phyloP scores from a whole-genome alignment of 2,113 vertebrate genomes.

The Burhinus oedicnemus region DNA sequence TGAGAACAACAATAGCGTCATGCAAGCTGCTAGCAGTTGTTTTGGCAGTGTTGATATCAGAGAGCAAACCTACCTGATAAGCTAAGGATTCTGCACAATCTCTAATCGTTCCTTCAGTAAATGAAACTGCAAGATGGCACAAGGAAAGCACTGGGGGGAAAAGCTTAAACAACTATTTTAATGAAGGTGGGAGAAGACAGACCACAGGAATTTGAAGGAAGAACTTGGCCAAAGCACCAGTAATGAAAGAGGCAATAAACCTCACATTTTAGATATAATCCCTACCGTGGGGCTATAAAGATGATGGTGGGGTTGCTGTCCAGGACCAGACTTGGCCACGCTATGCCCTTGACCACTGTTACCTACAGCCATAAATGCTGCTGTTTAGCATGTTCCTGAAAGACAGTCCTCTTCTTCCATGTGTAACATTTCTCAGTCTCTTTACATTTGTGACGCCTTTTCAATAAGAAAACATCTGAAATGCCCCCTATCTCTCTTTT shows the following conservation, averaged over 20 bases:
- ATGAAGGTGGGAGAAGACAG: not conserved
- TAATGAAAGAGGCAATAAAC: not conserved
- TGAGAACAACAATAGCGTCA: not conserved
- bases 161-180: not conserved
- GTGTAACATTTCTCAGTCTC: not conserved
- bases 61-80: not conserved
- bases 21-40: not conserved
- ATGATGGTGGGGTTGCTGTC: not conserved
- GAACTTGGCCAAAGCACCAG: not conserved
- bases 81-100: not conserved
- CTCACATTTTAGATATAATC: not conserved
- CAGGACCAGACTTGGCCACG: not conserved
- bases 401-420: not conserved
- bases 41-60: not conserved
- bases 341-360: not conserved
- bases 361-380: not conserved
- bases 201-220: not conserved
- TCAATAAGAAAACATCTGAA: not conserved
- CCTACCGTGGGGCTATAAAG: not conserved
- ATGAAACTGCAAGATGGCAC: not conserved
- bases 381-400: not conserved
- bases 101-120: not conserved
- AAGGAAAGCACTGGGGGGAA: not conserved
- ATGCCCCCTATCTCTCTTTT: not conserved
- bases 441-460: not conserved